Evolutionary conservation across 2,113 vertebrate species (phyloP).

Genomic region (Trichomycterus rosablanca): DNA sequence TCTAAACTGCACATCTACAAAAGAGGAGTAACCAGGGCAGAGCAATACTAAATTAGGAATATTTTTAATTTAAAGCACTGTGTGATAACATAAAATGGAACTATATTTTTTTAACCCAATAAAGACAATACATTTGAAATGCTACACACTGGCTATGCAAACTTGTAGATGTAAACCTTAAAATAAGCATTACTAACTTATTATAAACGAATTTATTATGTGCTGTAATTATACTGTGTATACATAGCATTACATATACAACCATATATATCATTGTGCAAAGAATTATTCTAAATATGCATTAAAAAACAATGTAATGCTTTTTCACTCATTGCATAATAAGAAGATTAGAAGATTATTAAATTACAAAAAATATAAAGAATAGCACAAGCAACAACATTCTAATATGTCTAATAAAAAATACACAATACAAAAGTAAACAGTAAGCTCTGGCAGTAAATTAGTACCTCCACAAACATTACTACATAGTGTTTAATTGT

Average conservation of each 20-base stretch:
- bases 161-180: neutral
- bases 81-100: too few relatives aligned
- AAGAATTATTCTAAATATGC: too few relatives aligned
- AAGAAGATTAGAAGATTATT: too few relatives aligned
- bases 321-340: too few relatives aligned
- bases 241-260: neutral
- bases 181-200: neutral
- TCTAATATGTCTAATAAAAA: too few relatives aligned
- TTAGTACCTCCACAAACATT: too few relatives aligned
- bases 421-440: neutral
- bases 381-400: too few relatives aligned
- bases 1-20: constrained; percentile 1
- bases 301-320: too few relatives aligned
- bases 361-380: too few relatives aligned
- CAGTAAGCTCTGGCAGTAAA: too few relatives aligned
- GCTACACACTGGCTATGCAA: neutral
- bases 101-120: neutral
- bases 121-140: neutral
- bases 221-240: neutral
- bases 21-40: constrained; percentile 6
- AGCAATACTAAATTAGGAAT: constrained; percentile 11
- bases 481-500: too few relatives aligned
- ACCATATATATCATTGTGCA: too few relatives aligned
- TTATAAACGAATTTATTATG: neutral
- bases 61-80: neutral